Evolutionary conservation across 64 coral and sea anemone genomes (phyloP).

Genomic region (Acropora tenuis): DNA sequence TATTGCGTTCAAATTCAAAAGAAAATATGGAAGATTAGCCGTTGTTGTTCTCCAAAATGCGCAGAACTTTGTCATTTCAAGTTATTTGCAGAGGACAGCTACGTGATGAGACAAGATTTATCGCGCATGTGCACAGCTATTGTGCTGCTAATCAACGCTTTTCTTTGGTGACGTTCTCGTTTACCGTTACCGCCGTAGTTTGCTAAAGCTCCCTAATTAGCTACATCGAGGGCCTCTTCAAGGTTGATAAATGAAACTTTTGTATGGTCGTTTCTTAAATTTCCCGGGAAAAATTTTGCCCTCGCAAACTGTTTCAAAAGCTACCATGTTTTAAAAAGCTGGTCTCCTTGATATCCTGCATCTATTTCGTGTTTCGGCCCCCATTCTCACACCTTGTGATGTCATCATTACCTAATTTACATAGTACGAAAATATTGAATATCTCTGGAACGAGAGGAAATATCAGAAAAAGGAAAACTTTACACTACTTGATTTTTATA

Average conservation of each 20-base stretch:
- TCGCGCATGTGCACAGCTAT: too few relatives aligned
- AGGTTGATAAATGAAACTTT: neutral
- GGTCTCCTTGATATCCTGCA: neutral
- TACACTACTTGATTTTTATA: too few relatives aligned
- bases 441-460: too few relatives aligned
- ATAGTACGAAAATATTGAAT: too few relatives aligned
- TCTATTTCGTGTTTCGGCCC: too few relatives aligned
- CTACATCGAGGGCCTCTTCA: neutral
- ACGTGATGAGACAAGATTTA: too few relatives aligned
- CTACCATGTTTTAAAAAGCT: neutral
- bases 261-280: neutral
- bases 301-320: neutral
- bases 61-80: neutral
- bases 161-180: neutral
- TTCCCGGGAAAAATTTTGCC: neutral
- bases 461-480: too few relatives aligned
- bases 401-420: too few relatives aligned
- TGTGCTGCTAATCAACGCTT: too few relatives aligned
- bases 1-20: neutral
- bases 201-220: slow-evolving; percentile 1
- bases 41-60: neutral
- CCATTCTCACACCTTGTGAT: too few relatives aligned
- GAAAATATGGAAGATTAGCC: neutral
- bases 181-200: neutral
- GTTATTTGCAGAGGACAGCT: too few relatives aligned